Base-by-base conservation (phyloP, 2,888 invertebrate species). In the Keiferia lycopersicella region DNA sequence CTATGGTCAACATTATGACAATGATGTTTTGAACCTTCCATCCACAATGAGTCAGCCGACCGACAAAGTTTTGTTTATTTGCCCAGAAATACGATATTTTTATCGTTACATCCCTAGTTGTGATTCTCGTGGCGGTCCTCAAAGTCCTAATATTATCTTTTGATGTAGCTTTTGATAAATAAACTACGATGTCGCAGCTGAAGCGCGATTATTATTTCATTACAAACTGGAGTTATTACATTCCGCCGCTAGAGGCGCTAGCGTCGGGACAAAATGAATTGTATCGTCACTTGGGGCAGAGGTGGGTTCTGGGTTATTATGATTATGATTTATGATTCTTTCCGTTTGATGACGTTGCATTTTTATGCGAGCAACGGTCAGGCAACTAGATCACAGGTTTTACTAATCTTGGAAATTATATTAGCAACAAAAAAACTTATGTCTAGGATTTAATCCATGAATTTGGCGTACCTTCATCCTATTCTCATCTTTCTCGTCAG, bases 111-210 rank as follows among this genome's bases (percentile, higher is more conserved):
- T 8, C 11, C 2, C 2, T n/a, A 1, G 51, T 11, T 16, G 20
- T 62, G 62, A 62, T 57, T 65, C 58, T 39, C 48, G 41, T 58
- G 64, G 60, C n/a, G 51, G 58, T 18, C 50, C 59, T 62, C 75
- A 67, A 69, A 75, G 75, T 73, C 75, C 75, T 72, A 78, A 82
- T 82, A 80, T 82, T 82, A 79, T 80, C 78, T 81, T 64, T 66
- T 66, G 66, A 66, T 66, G 61, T 82, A 79, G 80, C 78, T 81
- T 64, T 66, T 66, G 66, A 66, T 66, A 64, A 66, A 66, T 66
- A 66, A 66, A 66, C 66, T 64, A 66, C 45, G 61, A 41, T 16
- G 41, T 56, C 67, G 66, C 72, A 77, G 73, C 73, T 74, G 74
- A 61, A 69, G 68, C 71, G 66, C 69, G 69, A 76, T 74, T 74